Base-by-base conservation (phyloP, 2,797 vertebrate genomes). In the Halcyon chelicuti region DNA sequence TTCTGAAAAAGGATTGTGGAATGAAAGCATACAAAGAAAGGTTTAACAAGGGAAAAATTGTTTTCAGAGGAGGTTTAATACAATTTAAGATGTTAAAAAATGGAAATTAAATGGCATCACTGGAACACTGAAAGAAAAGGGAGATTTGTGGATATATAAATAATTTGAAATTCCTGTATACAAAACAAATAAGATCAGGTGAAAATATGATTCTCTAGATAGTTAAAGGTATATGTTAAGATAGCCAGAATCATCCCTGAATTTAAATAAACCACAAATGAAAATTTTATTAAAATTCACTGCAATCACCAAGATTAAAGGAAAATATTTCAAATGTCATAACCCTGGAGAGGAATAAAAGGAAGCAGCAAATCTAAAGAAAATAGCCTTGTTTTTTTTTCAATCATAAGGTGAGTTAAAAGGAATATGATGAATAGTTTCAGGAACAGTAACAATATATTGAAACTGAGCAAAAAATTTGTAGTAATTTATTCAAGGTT, bases 331-430 rank as follows among this genome's bases (percentile, higher is more conserved):
- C 28, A 44, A 65, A 86, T 77, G 42, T 65, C n/a, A 72, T 78
- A 92, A 78, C 3, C 2, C 3, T 46, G 51, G 23, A 87, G 11
- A 61, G 26, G 23, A 77, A 80, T 88, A 91, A 83, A 89, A 60
- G 10, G 12, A 71, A 91, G 2, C 2, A 83, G 31, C 7, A 91
- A 86, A 90, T 80, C 16, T 77, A 51, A 90, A 83, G 17, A 72
- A 92, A 88, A 92, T 28, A 71, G 6, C 23, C 21, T 77, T 89
- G 6, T 37, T 93, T 92, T 26, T 80, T 80, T 94, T 95, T 90
- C 23, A 83, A 22, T 8, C 15, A 25, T 60, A 52, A 85, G n/a
- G 25, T 54, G 12, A 67, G 33, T 61, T 91, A 44, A 88, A 94
- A 76, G 20, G 67, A 88, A 58, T 67, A 21, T n/a, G 39, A 72